A percentile compares a stretch with the other conserved stretches of the same genome.
Evolutionary conservation across 2,888 invertebrate species (phyloP).

Genomic region (Boloria selene): DNA sequence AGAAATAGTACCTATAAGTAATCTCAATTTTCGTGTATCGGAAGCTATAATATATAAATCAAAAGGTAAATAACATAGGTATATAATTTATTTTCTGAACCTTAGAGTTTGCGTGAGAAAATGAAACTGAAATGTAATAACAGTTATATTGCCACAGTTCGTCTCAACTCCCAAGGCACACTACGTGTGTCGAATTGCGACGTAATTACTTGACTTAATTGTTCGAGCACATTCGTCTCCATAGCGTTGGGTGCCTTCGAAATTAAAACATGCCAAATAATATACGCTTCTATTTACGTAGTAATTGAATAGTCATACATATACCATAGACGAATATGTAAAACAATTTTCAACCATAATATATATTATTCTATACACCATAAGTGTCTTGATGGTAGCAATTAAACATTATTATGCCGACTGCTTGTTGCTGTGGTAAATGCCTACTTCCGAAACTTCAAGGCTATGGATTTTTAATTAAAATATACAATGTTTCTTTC

Average conservation of each 20-base stretch:
- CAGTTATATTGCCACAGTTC: conserved; percentile 27
- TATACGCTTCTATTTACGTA: conserved; percentile 4
- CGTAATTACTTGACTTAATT: conserved; percentile 43
- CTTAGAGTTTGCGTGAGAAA: conserved; percentile 31
- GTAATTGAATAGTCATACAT: background rate
- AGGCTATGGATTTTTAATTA: conserved; percentile 2
- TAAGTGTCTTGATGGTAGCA: background rate
- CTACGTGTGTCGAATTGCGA: conserved; percentile 40
- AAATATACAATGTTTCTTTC: too few relatives aligned
- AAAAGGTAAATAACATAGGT: background rate
- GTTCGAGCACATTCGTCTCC: conserved; percentile 30
- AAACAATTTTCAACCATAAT: background rate
- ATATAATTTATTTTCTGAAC: too few relatives aligned
- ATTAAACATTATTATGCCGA: conserved; percentile 11
- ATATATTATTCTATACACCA: conserved; percentile 8
- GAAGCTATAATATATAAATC: too few relatives aligned
- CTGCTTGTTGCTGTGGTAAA: conserved; percentile 2
- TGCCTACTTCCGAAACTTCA: conserved; percentile 2
- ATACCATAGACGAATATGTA: too few relatives aligned
- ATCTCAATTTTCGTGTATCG: too few relatives aligned
- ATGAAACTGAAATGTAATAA: conserved; percentile 31
- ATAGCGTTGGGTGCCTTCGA: conserved; percentile 15
- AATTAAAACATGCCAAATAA: conserved; percentile 15
- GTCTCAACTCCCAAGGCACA: conserved; percentile 24
- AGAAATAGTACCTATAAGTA: too few relatives aligned